These are phyloP conservation scores for Camelus bactrianus DNA, from an alignment of 2,113 vertebrate genomes.

Conservation along the genomic window DNA sequence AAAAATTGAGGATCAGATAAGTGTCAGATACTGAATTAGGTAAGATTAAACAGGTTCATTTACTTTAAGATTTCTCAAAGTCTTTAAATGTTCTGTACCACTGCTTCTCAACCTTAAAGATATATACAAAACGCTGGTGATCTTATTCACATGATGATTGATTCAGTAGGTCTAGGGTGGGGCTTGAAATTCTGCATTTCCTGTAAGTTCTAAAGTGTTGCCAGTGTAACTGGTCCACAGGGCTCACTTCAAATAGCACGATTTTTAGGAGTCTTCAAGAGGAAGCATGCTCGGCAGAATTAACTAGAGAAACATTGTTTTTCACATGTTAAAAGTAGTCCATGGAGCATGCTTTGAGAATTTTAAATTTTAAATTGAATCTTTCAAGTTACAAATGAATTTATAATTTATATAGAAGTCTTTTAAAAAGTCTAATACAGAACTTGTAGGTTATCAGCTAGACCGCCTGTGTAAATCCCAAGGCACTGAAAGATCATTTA, in stretches of 20 bases:
- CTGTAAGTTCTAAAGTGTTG: neutral
- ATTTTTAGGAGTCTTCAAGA: neutral
- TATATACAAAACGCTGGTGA: neutral
- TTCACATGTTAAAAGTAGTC: neutral
- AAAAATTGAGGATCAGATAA: neutral
- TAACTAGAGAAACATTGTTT: neutral
- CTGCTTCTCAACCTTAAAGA: neutral
- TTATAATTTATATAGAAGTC: conserved; percentile 31
- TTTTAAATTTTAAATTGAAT: conserved; percentile 54
- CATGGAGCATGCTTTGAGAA: neutral
- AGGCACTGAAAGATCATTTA: conserved; percentile 13
- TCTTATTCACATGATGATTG: neutral
- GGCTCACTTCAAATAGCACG: neutral
- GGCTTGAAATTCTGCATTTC: neutral
- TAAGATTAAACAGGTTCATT: conserved; percentile 10
- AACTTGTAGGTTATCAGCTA: neutral
- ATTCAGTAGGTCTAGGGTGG: neutral
- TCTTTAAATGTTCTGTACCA: neutral
- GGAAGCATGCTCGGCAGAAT: neutral
- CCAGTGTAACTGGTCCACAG: neutral
- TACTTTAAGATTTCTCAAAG: neutral
- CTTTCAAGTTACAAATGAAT: conserved; percentile 36
- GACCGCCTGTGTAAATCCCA: neutral
- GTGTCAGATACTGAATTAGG: neutral
- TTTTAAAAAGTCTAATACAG: neutral